phyloP scores from a whole-genome alignment of 2,888 invertebrate species.

The Dicyrtomina minuta region DNA sequence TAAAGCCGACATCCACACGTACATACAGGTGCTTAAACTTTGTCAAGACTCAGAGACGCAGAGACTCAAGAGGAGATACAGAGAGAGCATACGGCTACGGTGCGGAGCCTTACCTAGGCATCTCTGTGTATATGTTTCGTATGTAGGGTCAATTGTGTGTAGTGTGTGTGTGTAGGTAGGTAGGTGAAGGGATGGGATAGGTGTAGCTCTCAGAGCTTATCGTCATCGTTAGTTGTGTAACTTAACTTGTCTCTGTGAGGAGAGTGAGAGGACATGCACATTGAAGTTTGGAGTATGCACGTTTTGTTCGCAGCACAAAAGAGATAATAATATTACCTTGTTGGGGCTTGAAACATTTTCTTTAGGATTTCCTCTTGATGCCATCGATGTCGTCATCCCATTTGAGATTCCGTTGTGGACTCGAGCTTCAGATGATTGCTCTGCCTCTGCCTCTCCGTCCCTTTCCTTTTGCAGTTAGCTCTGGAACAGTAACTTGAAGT shows the following conservation, averaged over 20 bases:
- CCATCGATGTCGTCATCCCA: no score
- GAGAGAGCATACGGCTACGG: background rate
- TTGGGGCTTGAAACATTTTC: slow-evolving; percentile 12
- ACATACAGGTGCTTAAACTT: background rate
- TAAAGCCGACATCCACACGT: slow-evolving; percentile 14
- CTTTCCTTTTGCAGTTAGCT: slow-evolving; percentile 19
- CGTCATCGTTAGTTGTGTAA: background rate
- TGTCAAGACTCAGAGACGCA: background rate
- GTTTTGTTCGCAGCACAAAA: background rate
- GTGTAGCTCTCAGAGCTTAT: background rate
- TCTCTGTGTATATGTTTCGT: background rate
- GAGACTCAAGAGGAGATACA: background rate
- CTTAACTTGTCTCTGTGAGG: background rate
- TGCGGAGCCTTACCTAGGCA: background rate
- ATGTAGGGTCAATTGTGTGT: background rate
- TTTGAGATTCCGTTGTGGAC: slow-evolving; percentile 21
- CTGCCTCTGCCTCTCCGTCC: background rate
- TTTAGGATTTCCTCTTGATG: slow-evolving; percentile 15
- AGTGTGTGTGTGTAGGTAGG: background rate
- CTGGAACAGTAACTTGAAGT: slow-evolving; percentile 26
- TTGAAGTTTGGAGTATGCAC: background rate
- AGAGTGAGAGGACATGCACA: background rate
- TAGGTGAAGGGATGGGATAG: background rate
- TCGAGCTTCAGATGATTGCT: no score
- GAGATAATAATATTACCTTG: slow-evolving; percentile 15